Base-by-base conservation (phyloP, 1,140 invertebrate species). In the Liolophura sinensis region DNA sequence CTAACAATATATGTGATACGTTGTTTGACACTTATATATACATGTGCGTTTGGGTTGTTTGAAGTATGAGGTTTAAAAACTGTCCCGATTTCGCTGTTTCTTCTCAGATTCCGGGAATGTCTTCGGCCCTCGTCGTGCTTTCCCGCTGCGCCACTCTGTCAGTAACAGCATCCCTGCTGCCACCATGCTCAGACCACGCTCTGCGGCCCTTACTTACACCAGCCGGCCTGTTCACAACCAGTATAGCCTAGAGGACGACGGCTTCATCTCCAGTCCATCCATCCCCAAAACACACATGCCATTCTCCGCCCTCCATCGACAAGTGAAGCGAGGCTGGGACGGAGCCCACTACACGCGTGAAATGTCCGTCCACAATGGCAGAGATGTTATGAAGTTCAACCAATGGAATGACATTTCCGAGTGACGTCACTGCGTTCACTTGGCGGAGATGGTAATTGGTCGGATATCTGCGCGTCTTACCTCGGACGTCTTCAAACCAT, bases 261-360 rank as follows among this genome's bases (percentile, higher is more conserved):
- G 25, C 49, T 81, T 77, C 62, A 75, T 79, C 40, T 57, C 70
- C 12, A 73, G 64, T 50, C 79, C 81, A 16, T 71, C 78, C 16
- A 78, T 83, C 46, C 81, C 79, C 18, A 79, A 78, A 57, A 76
- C 72, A 14, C 81, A 83, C 70, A 83, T 83, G 81, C 81, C 81
- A 0, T 76, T 78, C 64, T 71, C 74, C 18, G 81, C 79, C 6
- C 71, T 80, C 9, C 68, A 57, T 24, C 63, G 71, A 47, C 80
- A 82, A 65, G 74, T 81, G 1, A 56, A 51, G 7, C 64, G 76
- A 57, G 79, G 80, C 11, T 83, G 81, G 81, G 72, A 73, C 16
- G 71, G 71, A 15, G 60, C 74, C 14, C 78, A 78, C 46, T 80
- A 78, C 55, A 73, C 77, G 1, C 54, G 81, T 47, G 76, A 82